A percentile compares a stretch with the other conserved stretches of the same genome.
These are phyloP conservation scores for Andrena minutula DNA, from an alignment of 2,888 invertebrate genomes.

Conservation along the genomic window DNA sequence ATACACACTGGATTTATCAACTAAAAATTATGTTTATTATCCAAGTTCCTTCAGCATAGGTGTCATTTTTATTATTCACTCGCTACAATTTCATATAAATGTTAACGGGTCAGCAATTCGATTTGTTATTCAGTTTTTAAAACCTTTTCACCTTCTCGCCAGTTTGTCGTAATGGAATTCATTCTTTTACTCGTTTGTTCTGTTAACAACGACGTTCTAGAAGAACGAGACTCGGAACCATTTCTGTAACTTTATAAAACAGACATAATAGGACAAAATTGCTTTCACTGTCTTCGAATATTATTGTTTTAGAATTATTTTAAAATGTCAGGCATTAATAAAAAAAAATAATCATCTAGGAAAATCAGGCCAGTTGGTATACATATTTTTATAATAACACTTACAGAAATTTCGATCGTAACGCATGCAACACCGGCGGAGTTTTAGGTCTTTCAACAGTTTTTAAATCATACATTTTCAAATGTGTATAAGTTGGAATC, in stretches of 20 bases:
- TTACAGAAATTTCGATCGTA: conserved; percentile 69
- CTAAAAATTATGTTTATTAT: no score
- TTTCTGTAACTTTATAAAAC: conserved; percentile 39
- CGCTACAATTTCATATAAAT: no score
- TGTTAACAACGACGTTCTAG: conserved; percentile 20
- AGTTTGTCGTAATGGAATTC: neutral
- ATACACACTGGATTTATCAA: no score
- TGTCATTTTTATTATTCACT: no score
- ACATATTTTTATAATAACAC: conserved; percentile 8
- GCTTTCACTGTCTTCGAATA: neutral
- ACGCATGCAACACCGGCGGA: conserved; percentile 81
- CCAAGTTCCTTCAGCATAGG: no score
- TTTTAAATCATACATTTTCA: conserved; percentile 88
- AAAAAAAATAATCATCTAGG: neutral
- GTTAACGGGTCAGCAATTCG: no score
- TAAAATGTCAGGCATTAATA: neutral
- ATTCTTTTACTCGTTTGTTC: conserved; percentile 26
- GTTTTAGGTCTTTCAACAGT: conserved; percentile 87
- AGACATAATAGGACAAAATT: neutral
- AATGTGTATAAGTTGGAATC: conserved; percentile 91
- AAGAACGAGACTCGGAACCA: conserved; percentile 24
- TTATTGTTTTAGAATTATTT: neutral
- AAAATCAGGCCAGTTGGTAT: neutral
- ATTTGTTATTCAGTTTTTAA: conserved; percentile 7
- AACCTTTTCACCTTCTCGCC: neutral